Base-by-base conservation (phyloP, 2,797 vertebrate species). In the Paratrypauchen microcephalus region DNA sequence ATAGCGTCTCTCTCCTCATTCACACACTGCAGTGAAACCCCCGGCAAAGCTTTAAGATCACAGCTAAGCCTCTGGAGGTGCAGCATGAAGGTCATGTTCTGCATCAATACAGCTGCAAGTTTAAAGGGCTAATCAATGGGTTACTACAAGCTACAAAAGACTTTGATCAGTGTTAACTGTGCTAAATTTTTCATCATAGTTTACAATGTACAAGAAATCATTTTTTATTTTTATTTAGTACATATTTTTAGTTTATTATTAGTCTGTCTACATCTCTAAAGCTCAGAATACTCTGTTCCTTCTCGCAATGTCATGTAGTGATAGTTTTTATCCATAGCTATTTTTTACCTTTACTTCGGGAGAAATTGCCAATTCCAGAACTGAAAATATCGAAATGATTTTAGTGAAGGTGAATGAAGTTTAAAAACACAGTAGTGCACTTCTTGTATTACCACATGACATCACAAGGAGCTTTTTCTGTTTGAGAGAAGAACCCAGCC, bases 71-170 rank as follows among this genome's bases (percentile, higher is more conserved):
- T 39, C 74, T 66, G 26, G 69, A 26, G 75, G 64, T 77, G 79
- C 71, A 79, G 65, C 54, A 61, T 70, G 78, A 82, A 79, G 77
- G 77, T 79, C 71, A 66, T 69, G 66, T 52, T 72, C 61, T 61
- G 72, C 63, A 70, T 83, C 77, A 74, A 65, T 68, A 66, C 15
- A 75, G 56, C 68, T 70, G 50, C 23, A 55, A 52, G 72, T 81
- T 75, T 71, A 69, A 72, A 74, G 28, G 67, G 32, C 21, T 59
- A 50, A 79, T 83, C 68, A 82, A 76, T 71, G 63, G 68, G 24
- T 61, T 71, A 70, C 26, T 52, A 18, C 19, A 15, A 45, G 26
- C 63, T 73, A 75, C 54, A 70, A 68, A 73, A 68, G 56, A 68
- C 30, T 62, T 74, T 21, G 47, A 76, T 83, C 71, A 78, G 77